Evolutionary conservation across 2,797 vertebrate species (phyloP).

Genomic region (Gouania willdenowi): DNA sequence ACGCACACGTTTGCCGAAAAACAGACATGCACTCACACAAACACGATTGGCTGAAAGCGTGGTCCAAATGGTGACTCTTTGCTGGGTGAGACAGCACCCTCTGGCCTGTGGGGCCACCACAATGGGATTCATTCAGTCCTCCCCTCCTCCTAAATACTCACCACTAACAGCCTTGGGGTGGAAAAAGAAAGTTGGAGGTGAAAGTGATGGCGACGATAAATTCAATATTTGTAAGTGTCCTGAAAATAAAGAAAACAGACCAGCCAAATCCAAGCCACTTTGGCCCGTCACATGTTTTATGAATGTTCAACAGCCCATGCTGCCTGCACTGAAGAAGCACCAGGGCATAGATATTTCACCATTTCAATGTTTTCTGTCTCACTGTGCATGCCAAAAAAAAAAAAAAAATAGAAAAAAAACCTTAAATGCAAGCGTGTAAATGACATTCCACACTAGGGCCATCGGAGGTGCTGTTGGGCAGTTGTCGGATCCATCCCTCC

Average conservation of each 20-base stretch:
- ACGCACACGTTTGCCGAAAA: background rate
- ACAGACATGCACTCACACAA: background rate
- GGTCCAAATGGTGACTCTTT: slow-evolving; percentile 52
- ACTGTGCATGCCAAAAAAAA: slow-evolving; percentile 32
- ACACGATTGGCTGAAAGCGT: slow-evolving; percentile 38
- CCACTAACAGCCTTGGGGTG: slow-evolving; percentile 56
- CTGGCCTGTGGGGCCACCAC: slow-evolving; percentile 45
- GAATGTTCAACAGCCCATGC: no score
- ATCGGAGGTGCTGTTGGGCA: slow-evolving; percentile 38
- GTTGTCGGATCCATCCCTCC: slow-evolving; percentile 44
- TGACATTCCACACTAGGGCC: slow-evolving; percentile 35
- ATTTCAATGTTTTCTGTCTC: slow-evolving; percentile 53
- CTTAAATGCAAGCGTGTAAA: slow-evolving; percentile 54
- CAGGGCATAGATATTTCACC: no score
- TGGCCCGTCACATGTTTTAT: no score
- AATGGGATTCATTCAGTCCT: slow-evolving; percentile 64
- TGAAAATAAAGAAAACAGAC: no score
- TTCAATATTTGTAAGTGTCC: background rate
- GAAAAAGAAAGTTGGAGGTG: slow-evolving; percentile 55
- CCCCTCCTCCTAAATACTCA: slow-evolving; percentile 23
- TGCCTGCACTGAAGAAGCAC: no score
- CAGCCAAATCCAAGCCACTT: no score
- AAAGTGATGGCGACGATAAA: slow-evolving; percentile 39
- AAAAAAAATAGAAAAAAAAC: no score
- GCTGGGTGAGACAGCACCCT: slow-evolving; percentile 52